Conservation (phyloP, 2,113 vertebrate species). For the Guaruba guarouba region DNA sequence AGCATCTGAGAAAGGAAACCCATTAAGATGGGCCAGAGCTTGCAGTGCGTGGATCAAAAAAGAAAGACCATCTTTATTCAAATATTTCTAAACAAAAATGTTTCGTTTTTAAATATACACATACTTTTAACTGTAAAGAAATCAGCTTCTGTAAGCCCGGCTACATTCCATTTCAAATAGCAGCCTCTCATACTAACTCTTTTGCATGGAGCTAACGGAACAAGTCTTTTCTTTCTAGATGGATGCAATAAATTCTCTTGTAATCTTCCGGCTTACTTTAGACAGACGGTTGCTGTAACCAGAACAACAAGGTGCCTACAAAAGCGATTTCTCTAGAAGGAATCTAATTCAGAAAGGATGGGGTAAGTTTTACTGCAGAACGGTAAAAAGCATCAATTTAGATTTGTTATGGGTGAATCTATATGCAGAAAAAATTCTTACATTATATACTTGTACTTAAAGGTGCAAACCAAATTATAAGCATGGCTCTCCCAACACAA, state of each 20-base stretch:
- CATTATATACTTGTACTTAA: not conserved
- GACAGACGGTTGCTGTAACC: not conserved
- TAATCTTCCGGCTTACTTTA: not conserved
- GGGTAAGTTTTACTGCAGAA: not conserved
- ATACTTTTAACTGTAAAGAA: not conserved
- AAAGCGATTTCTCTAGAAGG: not conserved
- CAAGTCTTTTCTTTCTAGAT: not conserved
- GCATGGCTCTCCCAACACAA: not conserved
- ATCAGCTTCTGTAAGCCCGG: not conserved
- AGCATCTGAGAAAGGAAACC: slow-evolving; percentile 8
- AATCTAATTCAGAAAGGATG: not conserved
- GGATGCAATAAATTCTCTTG: not conserved
- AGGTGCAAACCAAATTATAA: not conserved
- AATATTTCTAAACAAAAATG: not conserved
- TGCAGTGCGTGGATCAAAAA: not conserved
- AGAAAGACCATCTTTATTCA: not conserved
- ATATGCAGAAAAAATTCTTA: not conserved
- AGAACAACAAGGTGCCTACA: not conserved
- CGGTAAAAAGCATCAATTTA: not conserved
- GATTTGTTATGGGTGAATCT: not conserved
- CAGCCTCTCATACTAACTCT: not conserved
- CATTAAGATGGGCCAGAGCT: not conserved
- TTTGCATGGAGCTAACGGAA: not conserved
- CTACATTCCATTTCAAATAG: not conserved
- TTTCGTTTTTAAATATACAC: not conserved